Evolutionary conservation across 2,113 vertebrate species (phyloP).

Genomic region (Butorides virescens): DNA sequence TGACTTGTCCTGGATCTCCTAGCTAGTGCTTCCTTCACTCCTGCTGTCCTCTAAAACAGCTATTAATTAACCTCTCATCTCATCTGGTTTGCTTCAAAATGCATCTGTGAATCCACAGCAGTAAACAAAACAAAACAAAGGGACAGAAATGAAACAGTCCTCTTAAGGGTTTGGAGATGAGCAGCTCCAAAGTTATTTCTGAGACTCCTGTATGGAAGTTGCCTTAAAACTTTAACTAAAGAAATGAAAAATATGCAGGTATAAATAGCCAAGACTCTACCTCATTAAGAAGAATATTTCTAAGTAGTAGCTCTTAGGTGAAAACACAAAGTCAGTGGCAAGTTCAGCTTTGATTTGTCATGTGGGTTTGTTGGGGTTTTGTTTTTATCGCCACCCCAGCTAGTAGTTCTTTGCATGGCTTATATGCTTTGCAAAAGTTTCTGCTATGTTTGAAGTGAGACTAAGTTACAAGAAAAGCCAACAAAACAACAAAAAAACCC

Average conservation of each 20-base stretch:
- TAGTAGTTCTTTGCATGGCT: background rate
- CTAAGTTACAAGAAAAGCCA: background rate
- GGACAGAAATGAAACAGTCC: background rate
- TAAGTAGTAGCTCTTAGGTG: background rate
- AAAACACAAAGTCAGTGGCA: background rate
- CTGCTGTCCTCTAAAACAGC: background rate
- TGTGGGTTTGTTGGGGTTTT: rapidly evolving
- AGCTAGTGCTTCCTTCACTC: background rate
- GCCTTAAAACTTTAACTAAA: background rate
- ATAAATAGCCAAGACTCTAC: background rate
- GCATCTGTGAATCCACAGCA: background rate
- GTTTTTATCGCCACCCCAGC: rapidly evolving
- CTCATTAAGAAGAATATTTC: background rate
- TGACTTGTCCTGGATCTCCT: background rate
- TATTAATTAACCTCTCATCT: background rate
- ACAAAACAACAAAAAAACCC: background rate
- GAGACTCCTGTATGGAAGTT: background rate
- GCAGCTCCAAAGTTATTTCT: background rate
- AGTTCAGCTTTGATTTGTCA: background rate
- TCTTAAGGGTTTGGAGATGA: background rate
- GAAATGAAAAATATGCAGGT: background rate
- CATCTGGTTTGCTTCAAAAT: background rate
- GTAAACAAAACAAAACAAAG: background rate
- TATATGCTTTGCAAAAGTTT: background rate
- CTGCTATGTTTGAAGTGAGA: background rate